These are phyloP conservation scores for Odontamblyopus rebecca DNA, from an alignment of 2,797 vertebrate species.

Conservation along the genomic window DNA sequence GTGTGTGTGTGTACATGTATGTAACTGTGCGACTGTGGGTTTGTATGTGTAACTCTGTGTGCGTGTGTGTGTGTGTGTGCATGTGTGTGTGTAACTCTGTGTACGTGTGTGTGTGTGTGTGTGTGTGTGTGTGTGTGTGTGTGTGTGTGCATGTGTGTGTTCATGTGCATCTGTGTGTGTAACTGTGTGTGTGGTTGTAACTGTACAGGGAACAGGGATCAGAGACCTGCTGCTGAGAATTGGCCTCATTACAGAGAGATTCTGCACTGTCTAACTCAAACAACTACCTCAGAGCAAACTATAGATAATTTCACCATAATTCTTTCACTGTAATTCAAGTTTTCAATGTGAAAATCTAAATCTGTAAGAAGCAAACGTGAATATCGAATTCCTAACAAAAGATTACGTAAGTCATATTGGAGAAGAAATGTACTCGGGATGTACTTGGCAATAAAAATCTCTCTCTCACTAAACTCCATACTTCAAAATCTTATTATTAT, in stretches of 20 bases:
- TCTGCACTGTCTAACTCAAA: slow-evolving; percentile 1
- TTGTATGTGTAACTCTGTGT: neutral
- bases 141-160: neutral
- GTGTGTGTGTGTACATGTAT: neutral
- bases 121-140: slow-evolving; percentile 5
- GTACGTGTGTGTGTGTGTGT: neutral
- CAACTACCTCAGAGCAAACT: neutral
- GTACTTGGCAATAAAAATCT: too few relatives aligned
- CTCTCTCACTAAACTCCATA: too few relatives aligned
- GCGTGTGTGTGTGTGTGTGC: slow-evolving; percentile 2
- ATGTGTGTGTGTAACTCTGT: neutral
- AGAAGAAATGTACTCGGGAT: too few relatives aligned
- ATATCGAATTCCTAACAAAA: neutral
- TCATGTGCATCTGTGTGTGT: neutral
- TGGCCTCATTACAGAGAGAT: slow-evolving; percentile 17
- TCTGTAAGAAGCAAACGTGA: neutral
- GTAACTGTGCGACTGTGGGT: neutral
- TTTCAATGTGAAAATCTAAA: neutral
- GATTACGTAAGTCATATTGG: neutral
- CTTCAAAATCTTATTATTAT: too few relatives aligned
- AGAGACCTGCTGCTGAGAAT: slow-evolving; percentile 24
- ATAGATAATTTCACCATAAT: neutral
- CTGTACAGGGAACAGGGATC: neutral
- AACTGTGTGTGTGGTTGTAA: neutral
- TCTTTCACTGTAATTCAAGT: neutral